These are phyloP conservation scores for Alviniconcha marisindica DNA, from an alignment of 1,140 invertebrate species.

Conservation along the genomic window DNA sequence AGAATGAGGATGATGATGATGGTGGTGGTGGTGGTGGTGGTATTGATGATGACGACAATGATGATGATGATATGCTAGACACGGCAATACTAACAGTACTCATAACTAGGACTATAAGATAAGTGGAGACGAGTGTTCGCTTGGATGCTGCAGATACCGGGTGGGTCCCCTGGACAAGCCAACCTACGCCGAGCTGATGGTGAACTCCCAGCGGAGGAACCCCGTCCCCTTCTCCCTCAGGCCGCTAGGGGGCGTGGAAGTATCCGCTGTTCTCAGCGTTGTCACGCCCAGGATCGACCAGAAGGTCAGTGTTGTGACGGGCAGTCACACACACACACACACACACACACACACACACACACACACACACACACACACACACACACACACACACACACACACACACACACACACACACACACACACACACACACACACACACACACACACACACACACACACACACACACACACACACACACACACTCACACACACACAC, in stretches of 20 bases:
- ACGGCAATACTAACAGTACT: too few species aligned
- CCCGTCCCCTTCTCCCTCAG: slow-evolving; percentile 46
- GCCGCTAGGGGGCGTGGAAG: slow-evolving; percentile 46
- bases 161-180: slow-evolving; percentile 40
- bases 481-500: too few species aligned
- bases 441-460: too few species aligned
- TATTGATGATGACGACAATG: too few species aligned
- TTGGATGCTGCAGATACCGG: slow-evolving; percentile 29
- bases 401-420: too few species aligned
- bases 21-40: too few species aligned
- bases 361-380: slow-evolving; percentile 17
- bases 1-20: too few species aligned
- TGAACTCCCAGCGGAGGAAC: slow-evolving; percentile 16
- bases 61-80: too few species aligned
- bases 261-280: neutral
- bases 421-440: too few species aligned
- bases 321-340: slow-evolving; percentile 17
- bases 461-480: too few species aligned
- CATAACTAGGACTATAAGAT: too few species aligned
- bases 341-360: slow-evolving; percentile 6
- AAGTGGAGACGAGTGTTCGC: too few species aligned
- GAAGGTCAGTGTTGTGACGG: slow-evolving; percentile 18
- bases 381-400: slow-evolving; percentile 2
- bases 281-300: slow-evolving; percentile 38
- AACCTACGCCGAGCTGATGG: neutral